Base-by-base conservation (phyloP, 2,113 vertebrate genomes). In the Gorsachius goisagi region DNA sequence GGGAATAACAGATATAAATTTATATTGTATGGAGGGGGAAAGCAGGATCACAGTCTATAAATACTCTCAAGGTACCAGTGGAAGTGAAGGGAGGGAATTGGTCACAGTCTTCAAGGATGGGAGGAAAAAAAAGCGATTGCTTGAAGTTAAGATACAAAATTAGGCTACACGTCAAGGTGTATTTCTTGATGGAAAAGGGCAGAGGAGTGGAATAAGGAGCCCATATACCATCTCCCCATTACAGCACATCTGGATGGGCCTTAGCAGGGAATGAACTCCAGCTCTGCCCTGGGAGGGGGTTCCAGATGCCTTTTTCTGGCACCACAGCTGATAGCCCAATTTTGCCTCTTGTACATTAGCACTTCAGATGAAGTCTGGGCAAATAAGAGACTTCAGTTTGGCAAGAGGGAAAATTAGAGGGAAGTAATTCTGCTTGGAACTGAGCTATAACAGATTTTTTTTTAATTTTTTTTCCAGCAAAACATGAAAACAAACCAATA, bases 401-500 rank as follows among this genome's bases (percentile, higher is more conserved):
- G 22, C 89, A 76, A 71, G 60, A 76, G 30, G 75, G 52, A 85
- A 94, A 87, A 90, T 64, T 71, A 78, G 77, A 56, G 52, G 64
- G 56, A 87, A 82, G 39, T 60, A 72, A 82, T 87, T 92, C 62
- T 44, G 30, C 77, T 85, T 94, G 77, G 77, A 91, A 88, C 10
- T 28, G 66, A 94, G 77, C 73, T 68, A 33, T 32, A 75, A 87
- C 56, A 89, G 80, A 27, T 63, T 68, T 63, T 21, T 62, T 62
- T 52, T 62, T 39, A 50, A 28, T 41, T 84, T 83, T 89, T 85
- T 81, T 62, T 68, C 5, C 22, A 59, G 5, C 56, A 49, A 84
- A 95, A 86, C 33, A 59, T 17, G n/a, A 92, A 95, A 84, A 17
- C 68, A 96, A 96, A 87, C 56, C 72, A 92, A 88, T 91, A 93